These are phyloP conservation scores for Metellina segmentata DNA, from an alignment of 2,888 invertebrate genomes.

Conservation along the genomic window DNA sequence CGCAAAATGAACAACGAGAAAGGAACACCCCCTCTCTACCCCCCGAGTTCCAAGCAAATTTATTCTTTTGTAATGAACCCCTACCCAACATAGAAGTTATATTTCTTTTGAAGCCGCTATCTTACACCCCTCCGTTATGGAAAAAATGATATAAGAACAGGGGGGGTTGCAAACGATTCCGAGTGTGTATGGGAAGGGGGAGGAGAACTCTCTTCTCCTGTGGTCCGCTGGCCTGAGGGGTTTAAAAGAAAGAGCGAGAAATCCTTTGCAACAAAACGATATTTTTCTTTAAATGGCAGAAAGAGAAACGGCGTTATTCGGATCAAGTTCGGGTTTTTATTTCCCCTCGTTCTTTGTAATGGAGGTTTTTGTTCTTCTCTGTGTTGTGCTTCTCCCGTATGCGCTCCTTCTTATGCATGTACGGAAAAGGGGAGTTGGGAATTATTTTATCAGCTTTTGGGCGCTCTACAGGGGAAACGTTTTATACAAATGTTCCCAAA, in stretches of 20 bases:
- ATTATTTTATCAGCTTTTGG: not conserved
- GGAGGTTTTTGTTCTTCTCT: not conserved
- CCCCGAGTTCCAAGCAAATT: not conserved
- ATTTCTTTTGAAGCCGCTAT: not conserved
- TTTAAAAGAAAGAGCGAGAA: conserved; percentile 27
- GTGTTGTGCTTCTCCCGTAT: not conserved
- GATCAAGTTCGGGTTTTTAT: not conserved
- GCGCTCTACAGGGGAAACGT: not conserved
- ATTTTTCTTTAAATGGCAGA: not conserved
- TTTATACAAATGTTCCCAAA: not conserved
- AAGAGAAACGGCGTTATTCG: not conserved
- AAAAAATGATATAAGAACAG: not conserved
- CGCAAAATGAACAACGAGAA: not conserved
- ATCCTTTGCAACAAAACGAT: conserved; percentile 33
- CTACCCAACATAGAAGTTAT: not conserved
- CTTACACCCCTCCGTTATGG: not conserved
- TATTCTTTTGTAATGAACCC: not conserved
- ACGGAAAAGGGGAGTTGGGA: not conserved
- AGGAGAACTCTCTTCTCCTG: not conserved
- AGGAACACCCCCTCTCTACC: not conserved
- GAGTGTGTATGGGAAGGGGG: not conserved
- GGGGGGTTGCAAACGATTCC: not conserved
- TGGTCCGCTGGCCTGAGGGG: not conserved
- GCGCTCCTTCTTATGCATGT: too few species aligned
- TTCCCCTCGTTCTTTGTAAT: not conserved